Conservation (phyloP, 1,140 invertebrate species). For the Caenorhabditis inopinata region DNA sequence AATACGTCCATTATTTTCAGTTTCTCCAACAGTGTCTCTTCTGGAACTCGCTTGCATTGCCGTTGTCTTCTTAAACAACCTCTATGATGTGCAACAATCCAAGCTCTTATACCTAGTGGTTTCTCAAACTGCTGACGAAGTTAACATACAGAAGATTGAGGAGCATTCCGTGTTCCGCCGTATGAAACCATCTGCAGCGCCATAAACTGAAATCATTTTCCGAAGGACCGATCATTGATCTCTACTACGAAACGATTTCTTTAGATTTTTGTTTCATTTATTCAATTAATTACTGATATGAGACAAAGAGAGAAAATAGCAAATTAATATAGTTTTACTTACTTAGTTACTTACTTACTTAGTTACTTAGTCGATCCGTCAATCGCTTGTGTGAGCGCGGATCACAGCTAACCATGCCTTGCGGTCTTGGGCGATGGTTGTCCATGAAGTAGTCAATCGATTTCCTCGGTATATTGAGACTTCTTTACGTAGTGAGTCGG, state of each 20-base stretch:
- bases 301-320: neutral
- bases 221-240: neutral
- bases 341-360: no score
- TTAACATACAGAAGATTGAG: neutral
- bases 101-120: neutral
- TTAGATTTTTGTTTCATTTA: neutral
- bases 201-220: no score
- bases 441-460: no score
- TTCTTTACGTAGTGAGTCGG: no score
- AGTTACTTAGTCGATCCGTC: no score
- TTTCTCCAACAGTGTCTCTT: neutral
- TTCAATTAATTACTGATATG: conserved; percentile 30
- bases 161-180: neutral
- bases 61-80: neutral
- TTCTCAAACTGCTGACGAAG: neutral
- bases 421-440: no score
- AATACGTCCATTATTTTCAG: neutral
- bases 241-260: neutral
- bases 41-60: neutral
- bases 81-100: neutral
- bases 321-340: neutral
- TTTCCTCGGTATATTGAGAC: no score
- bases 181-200: neutral
- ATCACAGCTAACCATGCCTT: no score
- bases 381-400: no score